Evolutionary conservation across 2,888 invertebrate species (phyloP).

Genomic region (Drosophila imparisetae): DNA sequence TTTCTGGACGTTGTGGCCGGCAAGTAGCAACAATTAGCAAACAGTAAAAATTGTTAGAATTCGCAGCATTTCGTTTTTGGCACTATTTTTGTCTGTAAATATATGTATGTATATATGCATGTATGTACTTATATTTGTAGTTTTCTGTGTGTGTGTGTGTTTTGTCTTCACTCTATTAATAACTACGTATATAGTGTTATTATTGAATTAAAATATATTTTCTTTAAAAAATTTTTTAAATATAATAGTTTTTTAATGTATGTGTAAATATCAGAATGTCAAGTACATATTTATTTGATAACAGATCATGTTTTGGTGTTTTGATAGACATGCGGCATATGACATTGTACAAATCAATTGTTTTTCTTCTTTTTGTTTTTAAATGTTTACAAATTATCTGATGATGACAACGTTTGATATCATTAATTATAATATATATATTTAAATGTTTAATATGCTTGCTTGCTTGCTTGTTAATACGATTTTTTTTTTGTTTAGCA

Average conservation of each 20-base stretch:
- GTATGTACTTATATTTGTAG: conserved; percentile 30
- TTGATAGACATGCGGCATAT: conserved; percentile 75
- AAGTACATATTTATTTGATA: conserved; percentile 78
- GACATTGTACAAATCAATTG: conserved; percentile 48
- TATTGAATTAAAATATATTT: conserved; percentile 66
- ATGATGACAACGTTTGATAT: conserved; percentile 68
- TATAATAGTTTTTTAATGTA: conserved; percentile 71
- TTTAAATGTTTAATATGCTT: conserved; percentile 30
- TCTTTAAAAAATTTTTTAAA: conserved; percentile 69
- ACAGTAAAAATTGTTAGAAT: conserved; percentile 35
- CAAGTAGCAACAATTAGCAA: conserved; percentile 22
- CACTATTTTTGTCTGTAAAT: conserved; percentile 54
- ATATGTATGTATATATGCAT: conserved; percentile 40
- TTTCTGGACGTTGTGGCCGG: conserved; percentile 25
- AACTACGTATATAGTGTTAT: conserved; percentile 52
- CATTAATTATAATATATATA: conserved; percentile 42
- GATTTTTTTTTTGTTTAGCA: conserved; percentile 42
- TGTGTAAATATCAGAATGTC: conserved; percentile 80
- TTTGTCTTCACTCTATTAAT: conserved; percentile 35
- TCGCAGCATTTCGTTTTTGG: conserved; percentile 44
- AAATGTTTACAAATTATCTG: conserved; percentile 54
- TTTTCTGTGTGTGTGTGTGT: conserved; percentile 3
- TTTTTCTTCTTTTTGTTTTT: not conserved
- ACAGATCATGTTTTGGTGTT: conserved; percentile 78
- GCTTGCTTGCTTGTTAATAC: conserved; percentile 48